Evolutionary conservation across 2,113 vertebrate genomes (phyloP).

Genomic region (Gallinago media): DNA sequence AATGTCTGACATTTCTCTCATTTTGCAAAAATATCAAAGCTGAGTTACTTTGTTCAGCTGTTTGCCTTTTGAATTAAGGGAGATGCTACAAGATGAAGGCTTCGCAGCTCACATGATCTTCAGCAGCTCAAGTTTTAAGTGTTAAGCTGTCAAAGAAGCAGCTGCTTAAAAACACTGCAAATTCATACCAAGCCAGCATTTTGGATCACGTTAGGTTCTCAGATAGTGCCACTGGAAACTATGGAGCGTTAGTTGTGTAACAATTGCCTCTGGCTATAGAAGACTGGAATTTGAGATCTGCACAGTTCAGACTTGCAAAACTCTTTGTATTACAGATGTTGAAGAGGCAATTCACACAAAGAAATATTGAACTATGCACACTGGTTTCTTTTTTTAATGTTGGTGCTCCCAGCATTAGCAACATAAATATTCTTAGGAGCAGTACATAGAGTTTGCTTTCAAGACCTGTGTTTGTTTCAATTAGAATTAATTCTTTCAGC

Average conservation of each 20-base stretch:
- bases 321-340: neutral
- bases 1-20: neutral
- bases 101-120: neutral
- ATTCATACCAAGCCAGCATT: neutral
- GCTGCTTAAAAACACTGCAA: neutral
- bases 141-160: neutral
- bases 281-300: neutral
- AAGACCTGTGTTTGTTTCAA: neutral
- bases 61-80: neutral
- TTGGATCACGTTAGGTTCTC: neutral
- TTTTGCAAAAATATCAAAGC: neutral
- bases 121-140: neutral
- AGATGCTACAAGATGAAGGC: neutral
- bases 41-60: neutral
- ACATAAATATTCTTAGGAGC: neutral
- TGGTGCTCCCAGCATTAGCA: neutral
- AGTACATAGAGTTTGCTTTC: neutral
- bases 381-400: neutral
- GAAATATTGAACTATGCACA: neutral
- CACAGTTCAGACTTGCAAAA: neutral
- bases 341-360: neutral
- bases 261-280: neutral
- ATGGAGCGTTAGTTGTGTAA: neutral
- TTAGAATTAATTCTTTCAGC: neutral
- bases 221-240: neutral